Evolutionary conservation across 1,140 invertebrate species (phyloP), one percentile per base, ranked within the genome.

Genomic region (Nylanderia fulva): DNA sequence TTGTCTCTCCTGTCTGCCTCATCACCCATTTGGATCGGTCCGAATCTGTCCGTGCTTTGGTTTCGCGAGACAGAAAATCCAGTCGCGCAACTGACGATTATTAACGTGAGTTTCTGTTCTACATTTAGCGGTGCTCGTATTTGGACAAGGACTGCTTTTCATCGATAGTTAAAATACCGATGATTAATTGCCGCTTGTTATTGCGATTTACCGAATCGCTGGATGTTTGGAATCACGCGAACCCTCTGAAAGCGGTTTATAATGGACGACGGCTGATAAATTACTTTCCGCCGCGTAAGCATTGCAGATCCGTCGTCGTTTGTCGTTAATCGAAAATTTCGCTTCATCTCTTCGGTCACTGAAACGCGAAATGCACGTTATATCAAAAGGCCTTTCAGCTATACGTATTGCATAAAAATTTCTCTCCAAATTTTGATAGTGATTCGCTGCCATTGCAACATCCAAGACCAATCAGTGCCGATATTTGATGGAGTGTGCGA

Each of bases 101-200:
- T 88, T 88, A 83, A 88, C 68, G 74, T 58, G 66, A 58, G 83
- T 71, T 74, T 80, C 83, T 72, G 77, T 72, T 58, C 77, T 58
- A 58, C 66, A 64, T 60, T 82, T 82, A 82, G 39, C 56, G n/a
- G 60, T 11, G 45, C 39, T 29, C 29, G 66, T 64, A 68, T 83
- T 58, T 54, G 60, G 66, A 36, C 79, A 52, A 60, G 74, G 86
- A n/a, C 76, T 87, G 86, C 58, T 80, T 68, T 66, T 85, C 68
- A 66, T 66, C 71, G 87, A 88, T 88, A 79, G 86, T 88, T 88
- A 88, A 88, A 88, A 88, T 71, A 72, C 85, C 79, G 69, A 85
- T 88, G 87, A 88, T 88, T 88, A 88, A 88, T 88, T 88, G 83
- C 84, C 86, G 79, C 86, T 69, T 84, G 87, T 75, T 82, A 82